These are phyloP conservation scores for Pogonognathellus flavescens DNA, from an alignment of 1,140 invertebrate species.

Conservation along the genomic window DNA sequence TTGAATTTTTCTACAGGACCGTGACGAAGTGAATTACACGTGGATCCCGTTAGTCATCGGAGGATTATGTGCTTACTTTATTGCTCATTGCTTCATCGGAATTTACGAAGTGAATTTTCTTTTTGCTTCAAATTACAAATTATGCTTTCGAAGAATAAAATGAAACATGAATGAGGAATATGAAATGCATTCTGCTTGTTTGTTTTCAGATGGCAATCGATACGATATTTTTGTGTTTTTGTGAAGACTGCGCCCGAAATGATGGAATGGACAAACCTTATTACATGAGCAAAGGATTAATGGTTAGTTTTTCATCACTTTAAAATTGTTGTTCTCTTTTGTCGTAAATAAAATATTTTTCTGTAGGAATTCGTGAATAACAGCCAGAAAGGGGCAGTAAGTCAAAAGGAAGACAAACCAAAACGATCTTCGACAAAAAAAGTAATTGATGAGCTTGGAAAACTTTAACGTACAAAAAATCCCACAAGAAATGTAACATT, in stretches of 20 bases:
- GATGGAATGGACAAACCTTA: conserved; percentile 81
- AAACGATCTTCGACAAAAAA: neutral
- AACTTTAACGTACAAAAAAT: no score
- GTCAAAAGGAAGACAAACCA: conserved; percentile 63
- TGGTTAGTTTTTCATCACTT: conserved; percentile 72
- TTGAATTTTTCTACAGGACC: conserved; percentile 70
- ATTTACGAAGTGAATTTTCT: conserved; percentile 79
- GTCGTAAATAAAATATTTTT: no score
- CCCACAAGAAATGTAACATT: no score
- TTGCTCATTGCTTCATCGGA: conserved; percentile 82
- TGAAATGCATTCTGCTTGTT: neutral
- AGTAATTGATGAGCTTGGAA: neutral
- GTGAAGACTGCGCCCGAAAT: conserved; percentile 82
- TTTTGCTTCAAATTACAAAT: conserved; percentile 14
- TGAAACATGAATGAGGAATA: neutral
- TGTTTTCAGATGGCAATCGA: conserved; percentile 84
- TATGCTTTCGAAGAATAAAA: no score
- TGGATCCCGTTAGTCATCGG: conserved; percentile 79
- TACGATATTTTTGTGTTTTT: conserved; percentile 86
- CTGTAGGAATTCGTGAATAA: conserved; percentile 79
- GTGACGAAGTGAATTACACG: conserved; percentile 76
- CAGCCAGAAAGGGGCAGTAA: conserved; percentile 75
- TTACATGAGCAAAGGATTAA: conserved; percentile 81
- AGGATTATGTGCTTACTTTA: conserved; percentile 79
- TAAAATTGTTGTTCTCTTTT: no score